Percentiles rank a stretch among this genome's conserved stretches.
phyloP scores from a whole-genome alignment of 2,113 vertebrate species.

The Lamprotornis superbus region DNA sequence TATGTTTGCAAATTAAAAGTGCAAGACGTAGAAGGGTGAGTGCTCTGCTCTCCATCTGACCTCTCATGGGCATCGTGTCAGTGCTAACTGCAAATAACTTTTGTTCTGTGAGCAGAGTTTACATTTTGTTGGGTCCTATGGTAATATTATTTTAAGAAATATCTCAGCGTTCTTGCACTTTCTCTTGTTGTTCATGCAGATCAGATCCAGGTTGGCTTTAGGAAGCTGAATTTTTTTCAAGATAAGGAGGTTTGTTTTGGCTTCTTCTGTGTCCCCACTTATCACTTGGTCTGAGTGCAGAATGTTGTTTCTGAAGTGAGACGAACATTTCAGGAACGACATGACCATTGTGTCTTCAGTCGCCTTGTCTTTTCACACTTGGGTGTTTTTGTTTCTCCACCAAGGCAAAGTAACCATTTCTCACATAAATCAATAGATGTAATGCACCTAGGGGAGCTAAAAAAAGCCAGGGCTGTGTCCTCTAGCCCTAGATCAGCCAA shows the following conservation, averaged over 20 bases:
- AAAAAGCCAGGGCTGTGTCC: background rate
- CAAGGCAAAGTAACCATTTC: conserved; percentile 23
- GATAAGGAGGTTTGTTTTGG: conserved; percentile 59
- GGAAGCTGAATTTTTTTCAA: conserved; percentile 49
- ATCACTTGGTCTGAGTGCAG: conserved; percentile 17
- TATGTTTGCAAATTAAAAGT: conserved; percentile 27
- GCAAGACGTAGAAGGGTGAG: background rate
- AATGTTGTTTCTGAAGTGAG: conserved; percentile 43
- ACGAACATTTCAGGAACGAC: background rate
- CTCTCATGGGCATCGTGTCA: background rate
- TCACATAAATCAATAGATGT: conserved; percentile 45
- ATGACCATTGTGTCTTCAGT: conserved; percentile 16
- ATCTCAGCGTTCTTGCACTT: conserved; percentile 2
- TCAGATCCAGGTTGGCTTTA: conserved; percentile 35
- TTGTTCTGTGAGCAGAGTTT: background rate
- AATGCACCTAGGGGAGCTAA: conserved; percentile 7
- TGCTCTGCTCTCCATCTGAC: conserved; percentile 30
- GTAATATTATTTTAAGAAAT: conserved; percentile 55
- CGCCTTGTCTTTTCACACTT: conserved; percentile 21
- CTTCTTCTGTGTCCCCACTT: conserved; percentile 21
- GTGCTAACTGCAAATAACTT: conserved; percentile 18
- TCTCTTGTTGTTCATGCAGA: conserved; percentile 48
- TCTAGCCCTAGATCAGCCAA: background rate
- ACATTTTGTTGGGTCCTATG: background rate
- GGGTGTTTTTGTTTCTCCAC: conserved; percentile 33